phyloP scores from a whole-genome alignment of 2,113 vertebrate species.

The Electrona antarctica region DNA sequence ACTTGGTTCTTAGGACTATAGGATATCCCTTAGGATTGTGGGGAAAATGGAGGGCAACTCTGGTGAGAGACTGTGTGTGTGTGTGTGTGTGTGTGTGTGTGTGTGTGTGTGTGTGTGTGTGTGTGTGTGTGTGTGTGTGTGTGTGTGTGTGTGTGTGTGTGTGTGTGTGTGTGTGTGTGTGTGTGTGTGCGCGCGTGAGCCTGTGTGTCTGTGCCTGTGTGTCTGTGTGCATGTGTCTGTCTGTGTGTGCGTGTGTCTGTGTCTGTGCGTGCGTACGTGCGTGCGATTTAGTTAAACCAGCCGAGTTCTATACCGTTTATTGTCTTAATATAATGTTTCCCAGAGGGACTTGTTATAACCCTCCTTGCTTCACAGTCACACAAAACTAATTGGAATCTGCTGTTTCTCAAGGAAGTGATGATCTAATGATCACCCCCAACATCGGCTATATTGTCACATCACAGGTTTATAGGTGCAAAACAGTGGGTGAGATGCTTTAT shows the following conservation, averaged over 20 bases:
- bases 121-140: not conserved
- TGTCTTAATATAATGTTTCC: no score
- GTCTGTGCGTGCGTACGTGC: no score
- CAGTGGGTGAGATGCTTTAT: no score
- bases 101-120: constrained; percentile 14
- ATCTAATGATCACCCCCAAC: no score
- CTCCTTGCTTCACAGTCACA: not conserved
- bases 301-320: no score
- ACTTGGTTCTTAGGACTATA: no score
- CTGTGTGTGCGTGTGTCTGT: no score
- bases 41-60: not conserved
- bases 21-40: not conserved
- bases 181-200: no score
- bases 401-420: no score
- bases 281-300: no score
- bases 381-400: not conserved
- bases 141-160: not conserved
- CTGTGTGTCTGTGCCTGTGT: not conserved
- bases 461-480: not conserved
- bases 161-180: not conserved
- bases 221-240: no score
- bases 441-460: not conserved
- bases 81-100: not conserved
- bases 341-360: not conserved
- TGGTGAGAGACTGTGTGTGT: not conserved